Evolutionary conservation across 2,888 invertebrate genomes (phyloP), one percentile per base, ranked within the genome.

Genomic region (Elaeidobius kamerunicus): DNA sequence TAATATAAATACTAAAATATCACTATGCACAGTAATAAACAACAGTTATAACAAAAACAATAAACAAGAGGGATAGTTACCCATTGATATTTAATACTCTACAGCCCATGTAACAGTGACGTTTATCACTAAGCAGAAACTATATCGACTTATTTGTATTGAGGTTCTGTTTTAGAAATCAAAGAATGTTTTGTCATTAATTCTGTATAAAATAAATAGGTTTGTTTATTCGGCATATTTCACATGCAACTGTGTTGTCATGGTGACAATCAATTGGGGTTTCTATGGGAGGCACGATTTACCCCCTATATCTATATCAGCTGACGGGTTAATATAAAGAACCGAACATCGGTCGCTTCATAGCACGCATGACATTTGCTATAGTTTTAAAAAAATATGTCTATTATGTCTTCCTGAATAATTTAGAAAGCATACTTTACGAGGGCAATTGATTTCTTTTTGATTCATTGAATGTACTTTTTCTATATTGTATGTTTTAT

Each of bases 191-290:
- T 67, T 62, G 61, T 67, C 66, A 66, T 66, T 66, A 66, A 58
- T 63, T 51, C 39, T 20, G 59, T 63, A 62, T 62, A 61, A 62
- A 60, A 61, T 62, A 63, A 56, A 60, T 61, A 38, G 60, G 59
- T 66, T 64, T 66, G 66, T 68, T 68, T 66, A 67, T 64, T 62
- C 58, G 63, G 61, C 64, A 63, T 62, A 61, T 63, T 65, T 63
- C 59, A 65, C 63, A 58, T 60, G 62, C 58, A 60, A 61, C 58
- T 58, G 43, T 11, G 66, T 68, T 58, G 58, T 58, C 63, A 66
- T 65, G 63, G 56, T 59, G 59, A 67, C 66, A 58, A 62, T 63
- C 64, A 64, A 65, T 47, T 36, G 43, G 50, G 20, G 14, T 17
- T 18, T 18, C 14, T 18, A 14, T 42, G 17, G 35, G 35, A 27